Evolutionary conservation across 2,113 vertebrate genomes (phyloP).

Genomic region (Smithornis capensis): DNA sequence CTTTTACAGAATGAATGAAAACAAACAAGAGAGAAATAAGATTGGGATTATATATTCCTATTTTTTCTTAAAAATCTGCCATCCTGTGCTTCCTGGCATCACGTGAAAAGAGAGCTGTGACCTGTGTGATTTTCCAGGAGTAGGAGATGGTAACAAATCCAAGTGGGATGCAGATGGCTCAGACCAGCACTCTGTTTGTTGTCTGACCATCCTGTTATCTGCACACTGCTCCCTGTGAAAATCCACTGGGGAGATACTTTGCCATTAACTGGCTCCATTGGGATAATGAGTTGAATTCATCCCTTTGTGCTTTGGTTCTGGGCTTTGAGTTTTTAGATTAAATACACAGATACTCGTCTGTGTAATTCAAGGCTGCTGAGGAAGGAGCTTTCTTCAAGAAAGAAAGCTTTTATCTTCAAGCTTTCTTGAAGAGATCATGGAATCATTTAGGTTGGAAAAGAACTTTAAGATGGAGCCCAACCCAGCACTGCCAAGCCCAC

Average conservation of each 20-base stretch:
- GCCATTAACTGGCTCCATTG: neutral
- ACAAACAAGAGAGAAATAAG: neutral
- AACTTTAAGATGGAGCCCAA: neutral
- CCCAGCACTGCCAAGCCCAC: neutral
- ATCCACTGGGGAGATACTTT: neutral
- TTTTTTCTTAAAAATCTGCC: neutral
- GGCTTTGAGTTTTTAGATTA: neutral
- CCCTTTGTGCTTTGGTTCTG: neutral
- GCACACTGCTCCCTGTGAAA: neutral
- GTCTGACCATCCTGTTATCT: neutral
- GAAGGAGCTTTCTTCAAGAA: too few relatives aligned
- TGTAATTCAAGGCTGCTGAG: neutral
- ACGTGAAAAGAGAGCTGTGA: neutral
- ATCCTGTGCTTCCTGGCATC: neutral
- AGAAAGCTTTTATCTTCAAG: too few relatives aligned
- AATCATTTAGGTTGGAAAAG: neutral
- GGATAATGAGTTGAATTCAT: too few relatives aligned
- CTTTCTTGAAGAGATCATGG: neutral
- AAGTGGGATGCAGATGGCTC: neutral
- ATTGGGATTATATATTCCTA: neutral
- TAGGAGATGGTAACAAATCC: neutral
- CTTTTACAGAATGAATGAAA: neutral
- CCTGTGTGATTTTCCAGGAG: neutral
- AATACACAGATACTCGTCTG: neutral
- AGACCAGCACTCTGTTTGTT: neutral